Evolutionary conservation across 2,888 invertebrate species (phyloP).

Genomic region (Cantharis rufa): DNA sequence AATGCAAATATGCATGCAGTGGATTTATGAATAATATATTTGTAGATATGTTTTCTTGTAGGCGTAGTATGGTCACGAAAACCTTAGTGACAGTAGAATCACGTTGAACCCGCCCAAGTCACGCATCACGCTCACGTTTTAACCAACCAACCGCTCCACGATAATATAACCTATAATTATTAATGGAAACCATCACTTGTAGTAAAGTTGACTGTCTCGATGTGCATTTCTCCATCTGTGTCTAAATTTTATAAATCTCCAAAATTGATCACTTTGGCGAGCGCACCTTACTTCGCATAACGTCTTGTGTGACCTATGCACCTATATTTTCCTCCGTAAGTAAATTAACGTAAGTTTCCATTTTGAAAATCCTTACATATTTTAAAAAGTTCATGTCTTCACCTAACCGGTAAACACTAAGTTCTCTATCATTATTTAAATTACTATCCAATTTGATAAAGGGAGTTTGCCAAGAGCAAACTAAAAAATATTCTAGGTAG

Average conservation of each 20-base stretch:
- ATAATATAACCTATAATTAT: conserved; percentile 51
- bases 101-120: conserved; percentile 51
- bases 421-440: neutral
- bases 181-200: conserved; percentile 52
- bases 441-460: neutral
- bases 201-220: conserved; percentile 25
- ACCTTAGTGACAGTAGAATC: conserved; percentile 50
- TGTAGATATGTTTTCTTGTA: conserved; percentile 48
- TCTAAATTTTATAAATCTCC: conserved; percentile 7
- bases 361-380: neutral
- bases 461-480: neutral
- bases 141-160: conserved; percentile 50
- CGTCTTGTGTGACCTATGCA: neutral
- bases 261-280: neutral
- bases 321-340: neutral
- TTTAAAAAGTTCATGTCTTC: neutral
- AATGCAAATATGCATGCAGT: conserved; percentile 26
- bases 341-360: neutral
- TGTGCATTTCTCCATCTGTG: conserved; percentile 16
- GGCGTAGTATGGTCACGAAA: conserved; percentile 52
- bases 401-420: neutral
- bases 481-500: neutral
- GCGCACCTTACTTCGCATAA: neutral
- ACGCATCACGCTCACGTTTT: conserved; percentile 52
- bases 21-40: conserved; percentile 39